These are phyloP conservation scores for Maniola hyperantus DNA, from an alignment of 2,888 invertebrate genomes.

Conservation along the genomic window DNA sequence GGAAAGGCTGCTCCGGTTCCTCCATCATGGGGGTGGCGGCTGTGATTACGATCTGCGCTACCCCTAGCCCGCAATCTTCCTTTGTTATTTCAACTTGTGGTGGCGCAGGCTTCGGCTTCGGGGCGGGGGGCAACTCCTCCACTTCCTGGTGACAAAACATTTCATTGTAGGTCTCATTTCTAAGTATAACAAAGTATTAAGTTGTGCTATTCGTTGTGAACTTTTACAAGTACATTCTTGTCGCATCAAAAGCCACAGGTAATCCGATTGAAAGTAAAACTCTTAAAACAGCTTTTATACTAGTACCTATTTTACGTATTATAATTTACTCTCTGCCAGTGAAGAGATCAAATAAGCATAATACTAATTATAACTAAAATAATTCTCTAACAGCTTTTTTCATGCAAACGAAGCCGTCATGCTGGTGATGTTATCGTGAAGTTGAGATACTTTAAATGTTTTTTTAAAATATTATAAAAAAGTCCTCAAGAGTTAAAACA, in stretches of 20 bases:
- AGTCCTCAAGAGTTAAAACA: conserved; percentile 18
- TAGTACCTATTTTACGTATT: no score
- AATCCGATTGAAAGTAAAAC: background rate
- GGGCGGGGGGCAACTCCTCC: conserved; percentile 48
- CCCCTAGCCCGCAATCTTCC: conserved; percentile 87
- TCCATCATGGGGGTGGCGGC: conserved; percentile 96
- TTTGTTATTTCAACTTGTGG: conserved; percentile 69
- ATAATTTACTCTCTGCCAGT: background rate
- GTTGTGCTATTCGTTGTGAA: no score
- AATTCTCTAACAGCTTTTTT: conserved; percentile 12
- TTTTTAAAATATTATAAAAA: conserved; percentile 13
- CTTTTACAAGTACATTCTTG: no score
- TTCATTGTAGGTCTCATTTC: background rate
- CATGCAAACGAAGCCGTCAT: conserved; percentile 38
- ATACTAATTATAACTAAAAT: background rate
- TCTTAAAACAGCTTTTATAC: background rate
- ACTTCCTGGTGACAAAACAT: conserved; percentile 41
- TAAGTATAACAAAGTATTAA: no score
- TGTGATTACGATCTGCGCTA: conserved; percentile 95
- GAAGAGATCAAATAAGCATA: background rate
- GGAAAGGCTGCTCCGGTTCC: conserved; percentile 91
- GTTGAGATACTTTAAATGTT: conserved; percentile 5
- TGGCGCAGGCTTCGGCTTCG: conserved; percentile 55
- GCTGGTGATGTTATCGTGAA: conserved; percentile 30
- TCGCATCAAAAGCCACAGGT: no score